Evolutionary conservation across 2,797 vertebrate genomes (phyloP).

Genomic region (Phoeniculus purpureus): DNA sequence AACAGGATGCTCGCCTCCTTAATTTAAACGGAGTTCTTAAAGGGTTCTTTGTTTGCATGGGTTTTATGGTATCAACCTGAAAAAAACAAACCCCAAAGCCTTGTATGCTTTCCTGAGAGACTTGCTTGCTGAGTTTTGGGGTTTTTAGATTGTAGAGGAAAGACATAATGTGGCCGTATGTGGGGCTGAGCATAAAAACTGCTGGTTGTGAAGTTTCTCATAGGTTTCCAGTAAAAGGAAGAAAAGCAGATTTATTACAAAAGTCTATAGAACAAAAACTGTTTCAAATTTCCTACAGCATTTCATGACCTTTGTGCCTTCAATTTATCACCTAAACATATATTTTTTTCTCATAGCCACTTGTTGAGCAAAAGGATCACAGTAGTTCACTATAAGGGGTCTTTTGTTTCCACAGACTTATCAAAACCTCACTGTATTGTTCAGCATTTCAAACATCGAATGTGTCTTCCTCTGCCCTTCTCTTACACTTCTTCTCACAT

Average conservation of each 20-base stretch:
- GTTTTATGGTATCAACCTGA: too few relatives aligned
- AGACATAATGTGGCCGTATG: neutral
- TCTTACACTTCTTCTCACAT: conserved; percentile 23
- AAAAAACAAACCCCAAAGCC: neutral
- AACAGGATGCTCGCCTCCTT: too few relatives aligned
- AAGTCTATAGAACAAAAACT: neutral
- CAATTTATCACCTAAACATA: conserved; percentile 17
- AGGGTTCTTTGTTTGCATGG: too few relatives aligned
- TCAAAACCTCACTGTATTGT: conserved; percentile 21
- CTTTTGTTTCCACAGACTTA: neutral
- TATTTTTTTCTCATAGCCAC: conserved; percentile 1
- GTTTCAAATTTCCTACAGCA: neutral
- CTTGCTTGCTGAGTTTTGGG: neutral
- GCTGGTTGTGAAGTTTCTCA: neutral
- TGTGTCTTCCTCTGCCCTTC: conserved; percentile 20
- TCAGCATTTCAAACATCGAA: conserved; percentile 14
- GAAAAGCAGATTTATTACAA: neutral
- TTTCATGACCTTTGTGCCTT: conserved; percentile 3
- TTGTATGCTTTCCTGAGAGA: neutral
- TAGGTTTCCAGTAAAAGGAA: neutral
- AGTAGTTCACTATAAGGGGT: conserved; percentile 15
- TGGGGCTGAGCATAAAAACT: neutral
- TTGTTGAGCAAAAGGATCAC: conserved; percentile 27
- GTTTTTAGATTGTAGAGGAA: neutral
- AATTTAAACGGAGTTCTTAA: too few relatives aligned